phyloP scores from a whole-genome alignment of 2,113 vertebrate species.

The Callionymus lyra region DNA sequence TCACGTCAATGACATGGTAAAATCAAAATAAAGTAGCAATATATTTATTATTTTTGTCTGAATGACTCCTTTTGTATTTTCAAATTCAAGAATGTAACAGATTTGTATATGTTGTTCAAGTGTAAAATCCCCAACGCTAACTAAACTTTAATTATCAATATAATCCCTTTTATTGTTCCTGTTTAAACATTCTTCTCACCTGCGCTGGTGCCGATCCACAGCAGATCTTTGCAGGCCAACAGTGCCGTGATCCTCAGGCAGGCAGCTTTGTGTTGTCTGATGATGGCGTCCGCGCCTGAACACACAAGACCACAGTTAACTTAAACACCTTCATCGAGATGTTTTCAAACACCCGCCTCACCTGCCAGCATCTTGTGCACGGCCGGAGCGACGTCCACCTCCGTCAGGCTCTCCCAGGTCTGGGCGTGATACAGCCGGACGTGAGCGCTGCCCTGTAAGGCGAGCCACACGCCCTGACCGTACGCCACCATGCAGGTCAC shows the following conservation, averaged over 20 bases:
- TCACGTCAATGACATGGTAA: too few species aligned
- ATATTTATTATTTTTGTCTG: too few species aligned
- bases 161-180: too few species aligned
- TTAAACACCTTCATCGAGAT: not conserved
- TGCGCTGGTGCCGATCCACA: conserved; percentile 96
- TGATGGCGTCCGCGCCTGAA: conserved; percentile 90
- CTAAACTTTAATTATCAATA: too few species aligned
- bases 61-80: too few species aligned
- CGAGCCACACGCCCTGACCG: conserved; percentile 84
- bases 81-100: too few species aligned
- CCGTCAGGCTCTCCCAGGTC: conserved; percentile 83
- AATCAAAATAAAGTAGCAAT: too few species aligned
- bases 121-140: too few species aligned
- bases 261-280: conserved; percentile 94
- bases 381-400: conserved; percentile 89
- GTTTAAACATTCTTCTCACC: conserved; percentile 20
- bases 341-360: conserved; percentile 31
- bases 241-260: conserved; percentile 92
- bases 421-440: conserved; percentile 86
- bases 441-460: conserved; percentile 88
- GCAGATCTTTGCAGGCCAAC: conserved; percentile 85
- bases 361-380: conserved; percentile 98
- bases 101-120: too few species aligned
- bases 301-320: not conserved
- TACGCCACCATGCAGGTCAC: conserved; percentile 90